These are phyloP conservation scores for Ips nitidus DNA, from an alignment of 1,140 invertebrate genomes.

Conservation along the genomic window DNA sequence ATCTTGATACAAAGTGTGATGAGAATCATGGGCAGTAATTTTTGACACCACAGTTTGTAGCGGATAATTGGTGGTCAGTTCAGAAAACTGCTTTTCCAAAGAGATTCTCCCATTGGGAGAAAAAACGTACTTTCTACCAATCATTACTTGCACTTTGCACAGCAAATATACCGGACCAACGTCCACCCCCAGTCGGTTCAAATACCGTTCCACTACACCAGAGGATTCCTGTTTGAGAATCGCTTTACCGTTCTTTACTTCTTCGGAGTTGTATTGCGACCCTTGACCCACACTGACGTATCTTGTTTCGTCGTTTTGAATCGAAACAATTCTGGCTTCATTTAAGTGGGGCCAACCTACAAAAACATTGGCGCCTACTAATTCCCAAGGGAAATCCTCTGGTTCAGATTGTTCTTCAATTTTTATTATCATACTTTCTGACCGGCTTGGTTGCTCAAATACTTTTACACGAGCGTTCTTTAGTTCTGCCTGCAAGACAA, in stretches of 20 bases:
- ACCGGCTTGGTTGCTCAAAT: conserved; percentile 79
- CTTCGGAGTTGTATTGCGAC: conserved; percentile 36
- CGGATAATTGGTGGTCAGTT: conserved; percentile 61
- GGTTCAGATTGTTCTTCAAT: conserved; percentile 55
- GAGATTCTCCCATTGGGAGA: conserved; percentile 60
- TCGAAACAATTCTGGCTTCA: conserved; percentile 66
- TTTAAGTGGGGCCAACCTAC: conserved; percentile 88
- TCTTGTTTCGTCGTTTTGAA: conserved; percentile 53
- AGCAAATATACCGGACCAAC: conserved; percentile 71
- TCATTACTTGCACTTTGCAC: conserved; percentile 71
- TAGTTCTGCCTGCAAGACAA: conserved; percentile 58
- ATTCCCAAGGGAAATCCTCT: conserved; percentile 56
- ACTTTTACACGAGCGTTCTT: conserved; percentile 78
- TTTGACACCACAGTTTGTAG: conserved; percentile 68
- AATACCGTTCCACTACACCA: conserved; percentile 51
- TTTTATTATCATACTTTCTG: conserved; percentile 80
- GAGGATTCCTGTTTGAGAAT: conserved; percentile 2
- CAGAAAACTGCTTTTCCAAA: conserved; percentile 70
- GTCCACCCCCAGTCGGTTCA: conserved; percentile 69
- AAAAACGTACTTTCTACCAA: conserved; percentile 65
- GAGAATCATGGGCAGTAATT: conserved; percentile 56
- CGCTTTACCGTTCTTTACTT: conserved; percentile 11
- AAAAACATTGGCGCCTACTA: conserved; percentile 74
- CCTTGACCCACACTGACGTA: conserved; percentile 35
- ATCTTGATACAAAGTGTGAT: conserved; percentile 47